Base-by-base conservation (phyloP, 2,888 invertebrate genomes). In the Strigamia transsilvanica region DNA sequence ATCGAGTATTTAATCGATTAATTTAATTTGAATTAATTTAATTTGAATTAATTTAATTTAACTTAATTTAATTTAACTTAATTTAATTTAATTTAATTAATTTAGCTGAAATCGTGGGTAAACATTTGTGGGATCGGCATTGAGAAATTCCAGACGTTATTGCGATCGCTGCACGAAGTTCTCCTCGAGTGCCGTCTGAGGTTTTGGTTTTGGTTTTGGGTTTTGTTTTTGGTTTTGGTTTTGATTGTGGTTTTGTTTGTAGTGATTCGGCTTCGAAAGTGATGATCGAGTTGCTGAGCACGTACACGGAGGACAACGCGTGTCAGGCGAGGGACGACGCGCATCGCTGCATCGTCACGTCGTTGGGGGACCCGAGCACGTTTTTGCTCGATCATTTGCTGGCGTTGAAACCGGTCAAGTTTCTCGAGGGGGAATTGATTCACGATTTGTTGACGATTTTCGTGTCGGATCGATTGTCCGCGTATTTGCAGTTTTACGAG, bases 291-390 rank as follows among this genome's bases (percentile, higher is more conserved):
- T 90, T 99, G 0, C 90, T 99, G 82, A 96, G 96, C 32, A 98
- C 99, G 0, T 99, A 99, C 88, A 98, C 97, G 32, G 94, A 97
- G 83, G 98, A 98, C 87, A 98, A 98, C 89, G 99, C 99, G 0
- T 96, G 96, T 1, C 94, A 96, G 84, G 99, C 99, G 0, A 91
- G 97, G 84, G 97, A 98, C 87, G 99, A 99, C 90, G 99, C 99
- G 1, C 95, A 96, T 87, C 93, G 89, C 86, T 99, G 99, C 88
- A 98, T 99, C 86, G 93, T 95, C 18, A 95, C 98, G 1, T 98
- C 98, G 23, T 90, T 99, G 82, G 97, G 95, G 9, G 98, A 99
- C 89, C 98, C 98, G 15, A 95, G 94, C 87, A 95, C 97, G 85
- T 98, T 97, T 90, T 91, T 99, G 21, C 90, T 99, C 86, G 99